Evolutionary conservation across 2,113 vertebrate species (phyloP), one percentile per base, ranked within the genome.

Genomic region (Rhineura floridana): DNA sequence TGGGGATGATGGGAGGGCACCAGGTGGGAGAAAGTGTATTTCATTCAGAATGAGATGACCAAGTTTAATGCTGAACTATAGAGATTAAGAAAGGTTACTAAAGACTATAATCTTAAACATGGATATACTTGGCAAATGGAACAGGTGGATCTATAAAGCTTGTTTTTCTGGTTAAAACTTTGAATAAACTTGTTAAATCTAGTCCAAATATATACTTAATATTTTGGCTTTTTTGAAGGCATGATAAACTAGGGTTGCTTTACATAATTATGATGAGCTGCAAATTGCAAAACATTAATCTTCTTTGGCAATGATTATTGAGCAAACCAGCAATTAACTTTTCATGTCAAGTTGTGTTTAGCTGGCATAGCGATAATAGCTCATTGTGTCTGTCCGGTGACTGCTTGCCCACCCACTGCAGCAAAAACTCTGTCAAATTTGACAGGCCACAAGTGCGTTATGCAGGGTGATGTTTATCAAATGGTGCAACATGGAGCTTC

Each of bases 251-350:
- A 77, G 44, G 67, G 70, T 78, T 91, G 91, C 90, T 94, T 93
- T 94, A 94, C 94, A 92, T 94, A 94, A 91, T 95, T 91, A 83
- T 84, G 77, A 79, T 81, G 90, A 89, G 36, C 46, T 82, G 13
- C 73, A 67, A 81, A 86, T 75, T 86, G 6, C 44, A 75, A 82
- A 75, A 76, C 36, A n/a, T 81, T 86, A 36, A 85, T 85, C 83
- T 82, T 67, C n/a, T 76, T 84, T 93, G 92, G 88, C 91, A 89
- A 75, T 89, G 87, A 93, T 94, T 94, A 94, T 81, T 81, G 84
- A 95, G 91, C 91, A 92, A 93, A 94, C 88, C 88, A 86, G 92
- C 90, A 95, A 95, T 95, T 95, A 94, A 93, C 84, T 92, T 93
- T 93, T 94, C 93, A 92, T 94, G 93, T 89, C 89, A 93, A 93